Conservation (phyloP, 2,113 vertebrate species). For the Rhinolophus sinicus region DNA sequence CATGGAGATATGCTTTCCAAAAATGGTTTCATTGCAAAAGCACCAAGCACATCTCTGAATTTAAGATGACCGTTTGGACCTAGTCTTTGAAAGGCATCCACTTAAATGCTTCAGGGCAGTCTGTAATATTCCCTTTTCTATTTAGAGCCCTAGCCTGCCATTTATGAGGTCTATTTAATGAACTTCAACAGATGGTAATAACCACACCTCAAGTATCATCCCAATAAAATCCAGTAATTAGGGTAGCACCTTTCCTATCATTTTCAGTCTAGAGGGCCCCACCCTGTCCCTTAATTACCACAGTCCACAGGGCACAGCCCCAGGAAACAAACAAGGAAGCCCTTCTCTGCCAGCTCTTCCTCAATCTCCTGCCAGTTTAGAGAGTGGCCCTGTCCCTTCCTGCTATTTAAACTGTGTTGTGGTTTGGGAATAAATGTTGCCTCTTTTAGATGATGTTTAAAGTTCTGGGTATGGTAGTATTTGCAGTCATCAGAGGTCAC, state of each 20-base stretch:
- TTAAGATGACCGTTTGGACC: slow-evolving; percentile 74
- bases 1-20: not conserved
- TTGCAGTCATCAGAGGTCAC: not conserved
- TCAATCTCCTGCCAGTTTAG: not conserved
- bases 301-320: slow-evolving; percentile 36
- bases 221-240: slow-evolving; percentile 77
- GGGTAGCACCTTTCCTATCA: slow-evolving; percentile 74
- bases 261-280: slow-evolving; percentile 63
- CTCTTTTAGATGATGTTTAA: slow-evolving; percentile 9
- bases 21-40: not conserved
- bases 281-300: slow-evolving; percentile 69
- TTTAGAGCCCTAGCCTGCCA: slow-evolving; percentile 61
- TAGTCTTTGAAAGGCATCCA: slow-evolving; percentile 71
- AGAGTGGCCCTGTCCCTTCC: slow-evolving; percentile 8
- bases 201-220: slow-evolving; percentile 74
- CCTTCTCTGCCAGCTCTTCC: slow-evolving; percentile 40
- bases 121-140: slow-evolving; percentile 70
- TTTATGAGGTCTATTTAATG: slow-evolving; percentile 72
- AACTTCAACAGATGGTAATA: slow-evolving; percentile 73
- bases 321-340: slow-evolving; percentile 65
- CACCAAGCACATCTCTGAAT: not conserved
- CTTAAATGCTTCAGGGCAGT: slow-evolving; percentile 61
- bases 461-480: not conserved
- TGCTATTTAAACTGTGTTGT: slow-evolving; percentile 46
- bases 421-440: not conserved